Conservation (phyloP, 2,113 vertebrate species). For the Rhadina sibilatrix region DNA sequence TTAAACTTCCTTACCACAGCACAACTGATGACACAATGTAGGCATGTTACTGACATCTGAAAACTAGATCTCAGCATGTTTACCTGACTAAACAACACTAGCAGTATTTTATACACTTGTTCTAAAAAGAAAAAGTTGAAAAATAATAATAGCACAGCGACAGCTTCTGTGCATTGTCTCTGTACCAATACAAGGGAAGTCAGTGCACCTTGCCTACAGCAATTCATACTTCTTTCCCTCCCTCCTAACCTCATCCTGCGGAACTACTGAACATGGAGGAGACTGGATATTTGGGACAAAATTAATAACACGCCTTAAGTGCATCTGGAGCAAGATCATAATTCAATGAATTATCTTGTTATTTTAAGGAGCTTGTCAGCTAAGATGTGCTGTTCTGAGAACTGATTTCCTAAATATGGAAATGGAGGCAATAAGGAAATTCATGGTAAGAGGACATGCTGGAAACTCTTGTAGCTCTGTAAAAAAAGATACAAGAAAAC, state of each 20-base stretch:
- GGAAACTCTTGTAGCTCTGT: neutral
- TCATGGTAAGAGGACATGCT: neutral
- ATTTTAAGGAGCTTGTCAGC: neutral
- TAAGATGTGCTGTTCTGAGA: neutral
- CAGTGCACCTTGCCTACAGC: neutral
- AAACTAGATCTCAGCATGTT: neutral
- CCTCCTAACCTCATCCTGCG: neutral
- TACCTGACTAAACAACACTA: neutral
- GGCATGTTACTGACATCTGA: neutral
- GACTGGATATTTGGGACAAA: neutral
- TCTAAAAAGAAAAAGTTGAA: neutral
- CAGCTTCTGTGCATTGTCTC: neutral
- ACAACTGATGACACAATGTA: neutral
- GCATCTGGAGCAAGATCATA: neutral
- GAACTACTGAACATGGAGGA: neutral
- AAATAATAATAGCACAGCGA: neutral
- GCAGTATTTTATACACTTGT: neutral
- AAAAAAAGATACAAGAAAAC: neutral
- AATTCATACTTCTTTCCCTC: neutral
- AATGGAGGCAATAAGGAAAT: neutral
- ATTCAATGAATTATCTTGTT: neutral
- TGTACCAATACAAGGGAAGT: neutral
- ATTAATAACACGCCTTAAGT: neutral
- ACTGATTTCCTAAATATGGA: neutral
- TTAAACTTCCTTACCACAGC: neutral